Base-by-base conservation (phyloP, 2,888 invertebrate species). In the Hirtodrosophila alboralis region DNA sequence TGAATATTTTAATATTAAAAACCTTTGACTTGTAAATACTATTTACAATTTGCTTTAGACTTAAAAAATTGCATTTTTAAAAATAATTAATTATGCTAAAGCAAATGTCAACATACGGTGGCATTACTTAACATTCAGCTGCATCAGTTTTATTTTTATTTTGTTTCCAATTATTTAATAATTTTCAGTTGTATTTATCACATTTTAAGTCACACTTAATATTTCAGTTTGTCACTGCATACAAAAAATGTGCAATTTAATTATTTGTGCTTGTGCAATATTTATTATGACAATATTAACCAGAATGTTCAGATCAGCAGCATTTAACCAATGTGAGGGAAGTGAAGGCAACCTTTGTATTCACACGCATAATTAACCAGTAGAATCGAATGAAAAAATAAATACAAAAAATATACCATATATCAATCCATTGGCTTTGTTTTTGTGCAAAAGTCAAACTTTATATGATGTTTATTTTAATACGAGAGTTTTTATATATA, bases 211-310 rank as follows among this genome's bases (percentile, higher is more conserved):
- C 56, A 37, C 41, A 52, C 61, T 84, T 60, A 58, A 83, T 79
- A 61, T 66, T 64, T 75, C 84, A 79, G 63, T 58, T 83, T 66
- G 34, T 30, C 28, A 28, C 27, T 33, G 21, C 27, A 47, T 48
- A n/a, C n/a, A 40, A 28, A 61, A 67, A 54, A 52, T 38, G 33
- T 56, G 30, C 47, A 60, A 74, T 64, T 38, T n/a, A n/a, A 57
- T 59, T 61, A 84, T 73, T 68, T 60, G 48, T 37, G 51, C 34
- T 51, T 38, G 27, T 41, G 41, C 53, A 63, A 84, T 83, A 81
- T 84, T 78, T 83, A 84, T 75, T 75, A 54, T 81, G 79, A 66
- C 85, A 71, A 78, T 52, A 78, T 75, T 75, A 51, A 61, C 31
- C 53, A 14, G 23, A 36, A 37, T 27, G 49, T 27, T 49, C 63